Evolutionary conservation across 2,113 vertebrate species (phyloP).

Genomic region (Ploceus nigricollis): DNA sequence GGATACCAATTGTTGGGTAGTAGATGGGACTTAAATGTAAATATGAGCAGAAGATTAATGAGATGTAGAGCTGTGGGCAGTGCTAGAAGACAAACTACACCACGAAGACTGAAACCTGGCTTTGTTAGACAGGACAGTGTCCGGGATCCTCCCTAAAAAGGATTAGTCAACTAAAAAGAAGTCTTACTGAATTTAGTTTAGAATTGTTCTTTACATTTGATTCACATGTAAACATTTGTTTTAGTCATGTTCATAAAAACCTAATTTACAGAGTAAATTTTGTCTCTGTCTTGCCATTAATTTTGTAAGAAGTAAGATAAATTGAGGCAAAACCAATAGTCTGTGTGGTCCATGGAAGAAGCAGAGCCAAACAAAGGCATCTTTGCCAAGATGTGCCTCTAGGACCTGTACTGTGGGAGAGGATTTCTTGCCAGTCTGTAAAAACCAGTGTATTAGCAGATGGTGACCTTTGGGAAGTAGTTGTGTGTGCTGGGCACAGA

Average conservation of each 20-base stretch:
- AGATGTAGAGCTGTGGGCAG: background rate
- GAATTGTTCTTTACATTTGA: background rate
- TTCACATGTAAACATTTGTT: background rate
- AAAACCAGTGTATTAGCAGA: conserved; percentile 37
- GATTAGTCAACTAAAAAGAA: background rate
- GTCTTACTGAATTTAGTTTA: background rate
- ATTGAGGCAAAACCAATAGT: background rate
- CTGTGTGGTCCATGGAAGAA: background rate
- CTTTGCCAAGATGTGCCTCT: background rate
- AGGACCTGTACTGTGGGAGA: background rate
- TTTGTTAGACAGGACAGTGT: background rate
- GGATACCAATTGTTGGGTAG: background rate
- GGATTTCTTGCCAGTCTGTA: background rate
- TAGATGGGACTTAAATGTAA: background rate
- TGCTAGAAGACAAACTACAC: background rate
- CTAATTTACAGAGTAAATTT: background rate
- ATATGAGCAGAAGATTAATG: background rate
- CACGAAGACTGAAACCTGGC: background rate
- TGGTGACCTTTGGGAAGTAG: conserved; percentile 55
- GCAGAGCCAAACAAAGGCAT: background rate
- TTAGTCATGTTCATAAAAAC: background rate
- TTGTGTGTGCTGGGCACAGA: conserved; percentile 2
- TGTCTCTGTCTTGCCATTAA: background rate
- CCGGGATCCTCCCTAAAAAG: background rate
- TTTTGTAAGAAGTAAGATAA: background rate